These are phyloP conservation scores for Eriocheir sinensis DNA, from an alignment of 1,140 invertebrate genomes.

Conservation along the genomic window DNA sequence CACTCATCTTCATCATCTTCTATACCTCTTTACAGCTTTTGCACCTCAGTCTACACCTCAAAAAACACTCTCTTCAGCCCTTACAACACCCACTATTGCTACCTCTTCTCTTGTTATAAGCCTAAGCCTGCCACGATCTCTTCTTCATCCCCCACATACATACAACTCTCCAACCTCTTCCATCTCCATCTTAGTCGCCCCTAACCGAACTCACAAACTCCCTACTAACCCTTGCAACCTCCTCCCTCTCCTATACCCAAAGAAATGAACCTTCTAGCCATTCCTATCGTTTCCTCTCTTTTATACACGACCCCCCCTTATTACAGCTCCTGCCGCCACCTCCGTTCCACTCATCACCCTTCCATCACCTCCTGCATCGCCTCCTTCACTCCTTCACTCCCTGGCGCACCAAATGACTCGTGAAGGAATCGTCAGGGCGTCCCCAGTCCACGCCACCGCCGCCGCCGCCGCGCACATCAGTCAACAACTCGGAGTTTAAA, in stretches of 20 bases:
- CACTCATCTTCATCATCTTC: no score
- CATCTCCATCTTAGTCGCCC: neutral
- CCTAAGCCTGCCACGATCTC: neutral
- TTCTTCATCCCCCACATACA: neutral
- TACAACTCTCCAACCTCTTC: neutral
- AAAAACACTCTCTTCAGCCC: neutral
- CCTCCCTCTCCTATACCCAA: neutral
- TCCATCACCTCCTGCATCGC: neutral
- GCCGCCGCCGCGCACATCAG: neutral
- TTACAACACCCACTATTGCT: neutral
- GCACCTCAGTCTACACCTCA: no score
- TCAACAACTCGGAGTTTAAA: conserved; percentile 6
- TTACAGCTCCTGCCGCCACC: neutral
- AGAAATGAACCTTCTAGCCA: no score
- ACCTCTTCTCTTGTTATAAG: no score
- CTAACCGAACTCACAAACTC: neutral
- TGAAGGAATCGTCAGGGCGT: neutral
- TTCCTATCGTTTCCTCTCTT: neutral
- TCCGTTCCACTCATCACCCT: neutral
- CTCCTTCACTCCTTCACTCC: neutral
- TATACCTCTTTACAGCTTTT: no score
- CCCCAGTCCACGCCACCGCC: neutral
- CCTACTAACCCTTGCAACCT: neutral
- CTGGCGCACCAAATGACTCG: neutral
- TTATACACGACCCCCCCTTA: neutral